A percentile compares a stretch with the other conserved stretches of the same genome.
phyloP scores from a whole-genome alignment of 2,888 invertebrate genomes.

The Arctia plantaginis region DNA sequence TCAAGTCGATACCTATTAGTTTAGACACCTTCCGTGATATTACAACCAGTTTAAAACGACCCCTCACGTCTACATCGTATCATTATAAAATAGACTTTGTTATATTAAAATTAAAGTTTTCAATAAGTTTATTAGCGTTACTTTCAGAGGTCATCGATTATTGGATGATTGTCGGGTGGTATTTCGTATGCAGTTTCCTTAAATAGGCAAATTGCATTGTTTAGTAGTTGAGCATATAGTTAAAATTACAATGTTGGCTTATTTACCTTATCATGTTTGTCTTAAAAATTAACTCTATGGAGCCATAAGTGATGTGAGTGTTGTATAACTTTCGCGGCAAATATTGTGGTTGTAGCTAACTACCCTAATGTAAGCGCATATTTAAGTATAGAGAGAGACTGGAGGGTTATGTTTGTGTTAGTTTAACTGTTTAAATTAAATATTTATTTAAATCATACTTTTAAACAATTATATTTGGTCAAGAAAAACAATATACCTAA shows the following conservation, averaged over 20 bases:
- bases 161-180: slow-evolving; percentile 35
- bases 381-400: too few species aligned
- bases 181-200: slow-evolving; percentile 51
- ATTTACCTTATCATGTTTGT: slow-evolving; percentile 31
- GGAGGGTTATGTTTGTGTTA: too few species aligned
- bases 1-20: slow-evolving; percentile 56
- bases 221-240: slow-evolving; percentile 51
- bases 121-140: background rate
- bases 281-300: slow-evolving; percentile 31
- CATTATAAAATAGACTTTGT: slow-evolving; percentile 16
- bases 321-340: slow-evolving; percentile 7
- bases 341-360: slow-evolving; percentile 9
- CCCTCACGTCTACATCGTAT: slow-evolving; percentile 19
- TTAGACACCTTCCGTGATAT: slow-evolving; percentile 48
- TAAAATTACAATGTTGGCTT: slow-evolving; percentile 38
- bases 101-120: background rate
- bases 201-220: slow-evolving; percentile 58
- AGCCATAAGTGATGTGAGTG: slow-evolving; percentile 13
- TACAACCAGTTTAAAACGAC: slow-evolving; percentile 18
- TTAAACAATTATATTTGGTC: too few species aligned
- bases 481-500: too few species aligned
- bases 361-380: slow-evolving; percentile 2
- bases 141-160: slow-evolving; percentile 17
- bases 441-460: too few species aligned
- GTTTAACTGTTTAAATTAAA: too few species aligned